Percentiles rank a stretch among this genome's conserved stretches.
These are phyloP conservation scores for Drosophila suzukii DNA, from an alignment of 1,140 invertebrate species.

Conservation along the genomic window DNA sequence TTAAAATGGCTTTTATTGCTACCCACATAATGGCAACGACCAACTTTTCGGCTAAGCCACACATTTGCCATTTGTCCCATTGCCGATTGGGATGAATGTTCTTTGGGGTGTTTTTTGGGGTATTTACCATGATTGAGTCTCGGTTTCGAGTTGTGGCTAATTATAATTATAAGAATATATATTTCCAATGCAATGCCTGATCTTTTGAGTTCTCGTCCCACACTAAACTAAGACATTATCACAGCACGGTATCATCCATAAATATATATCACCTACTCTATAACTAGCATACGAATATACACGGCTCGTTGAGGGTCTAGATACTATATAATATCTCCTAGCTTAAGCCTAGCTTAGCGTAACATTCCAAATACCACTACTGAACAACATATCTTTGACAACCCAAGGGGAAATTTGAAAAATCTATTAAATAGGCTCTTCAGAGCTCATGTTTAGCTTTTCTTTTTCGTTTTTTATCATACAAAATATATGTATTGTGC, in stretches of 20 bases:
- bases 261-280: constrained; percentile 21
- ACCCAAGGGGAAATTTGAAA: constrained; percentile 17
- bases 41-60: constrained; percentile 26
- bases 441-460: constrained; percentile 7
- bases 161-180: constrained; percentile 48
- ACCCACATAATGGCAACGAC: constrained; percentile 39
- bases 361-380: constrained; percentile 50
- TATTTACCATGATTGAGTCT: constrained; percentile 22
- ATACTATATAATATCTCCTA: constrained; percentile 38
- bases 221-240: constrained; percentile 35
- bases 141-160: constrained; percentile 5
- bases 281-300: constrained; percentile 38
- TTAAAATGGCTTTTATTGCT: constrained; percentile 75
- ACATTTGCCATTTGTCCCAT: constrained; percentile 24
- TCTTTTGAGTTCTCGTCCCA: constrained; percentile 28
- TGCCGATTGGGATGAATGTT: constrained; percentile 10
- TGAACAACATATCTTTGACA: constrained; percentile 56
- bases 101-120: background rate
- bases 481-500: constrained; percentile 7
- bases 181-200: constrained; percentile 12
- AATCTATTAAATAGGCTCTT: background rate
- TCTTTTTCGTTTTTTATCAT: constrained; percentile 3
- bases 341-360: constrained; percentile 65
- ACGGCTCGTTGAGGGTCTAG: constrained; percentile 33
- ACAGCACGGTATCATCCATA: constrained; percentile 28